A percentile compares a stretch with the other conserved stretches of the same genome.
phyloP scores from a whole-genome alignment of 2,797 vertebrate genomes.

The Astyanax mexicanus region DNA sequence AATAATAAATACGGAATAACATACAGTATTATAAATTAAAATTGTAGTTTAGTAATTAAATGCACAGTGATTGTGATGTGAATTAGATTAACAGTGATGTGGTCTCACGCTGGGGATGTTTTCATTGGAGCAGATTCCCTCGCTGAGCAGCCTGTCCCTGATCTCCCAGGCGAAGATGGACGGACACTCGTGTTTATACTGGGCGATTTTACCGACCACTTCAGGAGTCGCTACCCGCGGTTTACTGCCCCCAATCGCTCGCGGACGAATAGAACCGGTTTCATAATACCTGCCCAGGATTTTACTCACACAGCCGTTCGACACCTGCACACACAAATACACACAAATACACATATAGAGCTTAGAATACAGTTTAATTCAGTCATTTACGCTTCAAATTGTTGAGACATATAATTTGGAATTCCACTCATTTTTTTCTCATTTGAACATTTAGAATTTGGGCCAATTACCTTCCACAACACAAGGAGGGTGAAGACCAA shows the following conservation, averaged over 20 bases:
- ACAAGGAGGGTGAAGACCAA: too few relatives aligned
- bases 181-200: constrained; percentile 98
- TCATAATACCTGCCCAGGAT: constrained; percentile 99
- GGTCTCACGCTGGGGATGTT: constrained; percentile 98
- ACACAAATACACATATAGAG: constrained; percentile 39
- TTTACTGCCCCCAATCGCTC: constrained; percentile 98
- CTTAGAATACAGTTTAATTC: too few relatives aligned
- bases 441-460: too few relatives aligned
- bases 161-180: constrained; percentile 99
- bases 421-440: too few relatives aligned
- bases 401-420: too few relatives aligned
- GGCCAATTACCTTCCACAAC: too few relatives aligned
- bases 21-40: too few relatives aligned
- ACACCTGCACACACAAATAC: constrained; percentile 83
- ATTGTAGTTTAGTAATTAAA: too few relatives aligned
- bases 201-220: constrained; percentile 97
- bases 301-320: constrained; percentile 99
- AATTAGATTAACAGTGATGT: too few relatives aligned
- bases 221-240: constrained; percentile 97
- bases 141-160: constrained; percentile 95
- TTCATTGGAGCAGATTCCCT: constrained; percentile 98
- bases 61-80: too few relatives aligned
- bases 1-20: too few relatives aligned
- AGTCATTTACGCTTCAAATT: too few relatives aligned
- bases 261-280: constrained; percentile 97